Percentiles rank a stretch among this genome's conserved stretches.
phyloP scores from a whole-genome alignment of 2,797 vertebrate genomes.

The Ficedula albicollis region DNA sequence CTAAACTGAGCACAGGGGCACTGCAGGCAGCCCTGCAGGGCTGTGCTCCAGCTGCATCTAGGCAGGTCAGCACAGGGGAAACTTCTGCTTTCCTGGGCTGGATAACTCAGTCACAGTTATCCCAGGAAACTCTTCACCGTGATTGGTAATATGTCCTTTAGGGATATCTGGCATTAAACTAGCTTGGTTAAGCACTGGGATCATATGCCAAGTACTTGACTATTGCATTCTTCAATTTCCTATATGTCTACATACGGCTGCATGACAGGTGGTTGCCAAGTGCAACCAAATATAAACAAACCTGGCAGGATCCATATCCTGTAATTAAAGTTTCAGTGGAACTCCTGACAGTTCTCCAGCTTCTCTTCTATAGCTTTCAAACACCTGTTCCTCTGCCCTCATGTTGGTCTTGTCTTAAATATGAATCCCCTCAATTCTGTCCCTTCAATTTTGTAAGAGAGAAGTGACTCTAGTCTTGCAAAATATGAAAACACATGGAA shows the following conservation, averaged over 20 bases:
- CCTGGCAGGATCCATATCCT: slow-evolving; percentile 42
- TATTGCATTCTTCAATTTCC: neutral
- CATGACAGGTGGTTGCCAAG: slow-evolving; percentile 5
- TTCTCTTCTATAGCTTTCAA: neutral
- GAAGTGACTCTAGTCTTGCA: neutral
- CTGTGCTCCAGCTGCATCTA: fast-evolving
- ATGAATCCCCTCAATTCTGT: neutral
- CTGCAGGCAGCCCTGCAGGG: neutral
- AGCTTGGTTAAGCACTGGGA: neutral
- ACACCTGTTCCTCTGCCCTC: neutral
- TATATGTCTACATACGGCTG: neutral
- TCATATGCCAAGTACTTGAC: neutral
- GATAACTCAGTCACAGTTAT: neutral
- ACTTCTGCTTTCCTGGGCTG: neutral
- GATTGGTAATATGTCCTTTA: neutral
- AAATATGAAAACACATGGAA: neutral
- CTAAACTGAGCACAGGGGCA: fast-evolving
- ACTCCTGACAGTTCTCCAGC: neutral
- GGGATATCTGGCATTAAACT: neutral
- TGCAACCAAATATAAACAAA: slow-evolving; percentile 1
- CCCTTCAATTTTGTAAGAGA: neutral
- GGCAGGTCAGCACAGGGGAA: neutral
- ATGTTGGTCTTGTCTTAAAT: neutral
- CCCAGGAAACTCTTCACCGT: neutral
- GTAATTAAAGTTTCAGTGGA: neutral